These are phyloP conservation scores for Sceloporus undulatus DNA, from an alignment of 2,113 vertebrate species.

Conservation along the genomic window DNA sequence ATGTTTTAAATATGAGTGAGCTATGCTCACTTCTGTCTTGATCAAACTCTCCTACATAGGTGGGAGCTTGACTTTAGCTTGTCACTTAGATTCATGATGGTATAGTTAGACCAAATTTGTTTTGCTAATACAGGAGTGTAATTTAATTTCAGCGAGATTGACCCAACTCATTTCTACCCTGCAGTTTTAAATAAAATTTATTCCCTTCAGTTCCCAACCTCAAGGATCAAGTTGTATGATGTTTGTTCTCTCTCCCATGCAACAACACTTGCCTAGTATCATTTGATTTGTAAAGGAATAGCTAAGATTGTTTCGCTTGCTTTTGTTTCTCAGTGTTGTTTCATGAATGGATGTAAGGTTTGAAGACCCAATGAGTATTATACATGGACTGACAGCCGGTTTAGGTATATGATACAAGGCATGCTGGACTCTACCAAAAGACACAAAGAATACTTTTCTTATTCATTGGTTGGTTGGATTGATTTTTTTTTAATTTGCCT, in stretches of 20 bases:
- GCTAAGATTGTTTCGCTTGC: slow-evolving; percentile 27
- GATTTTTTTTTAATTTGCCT: slow-evolving; percentile 5
- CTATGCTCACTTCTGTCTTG: slow-evolving; percentile 69
- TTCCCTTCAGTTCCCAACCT: neutral
- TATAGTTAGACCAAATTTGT: slow-evolving; percentile 39
- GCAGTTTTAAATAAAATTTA: slow-evolving; percentile 53
- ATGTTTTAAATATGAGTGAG: slow-evolving; percentile 84
- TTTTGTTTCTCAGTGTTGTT: slow-evolving; percentile 34
- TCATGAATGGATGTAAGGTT: slow-evolving; percentile 47
- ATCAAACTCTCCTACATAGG: slow-evolving; percentile 47
- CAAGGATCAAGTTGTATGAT: neutral
- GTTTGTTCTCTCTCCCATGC: neutral
- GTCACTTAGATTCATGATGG: slow-evolving; percentile 58
- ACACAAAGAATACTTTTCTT: neutral
- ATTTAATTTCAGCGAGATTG: slow-evolving; percentile 66
- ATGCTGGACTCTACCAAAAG: slow-evolving; percentile 28
- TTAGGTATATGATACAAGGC: slow-evolving; percentile 27
- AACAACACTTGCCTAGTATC: slow-evolving; percentile 30
- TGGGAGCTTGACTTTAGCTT: slow-evolving; percentile 54
- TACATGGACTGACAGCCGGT: slow-evolving; percentile 34
- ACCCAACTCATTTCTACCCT: slow-evolving; percentile 63
- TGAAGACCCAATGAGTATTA: slow-evolving; percentile 41
- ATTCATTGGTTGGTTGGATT: slow-evolving; percentile 34
- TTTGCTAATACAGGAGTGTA: slow-evolving; percentile 66
- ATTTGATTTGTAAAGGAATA: slow-evolving; percentile 51